A percentile compares a stretch with the other conserved stretches of the same genome.
These are phyloP conservation scores for Megaceryle torquata DNA, from an alignment of 2,113 vertebrate species.

Conservation along the genomic window DNA sequence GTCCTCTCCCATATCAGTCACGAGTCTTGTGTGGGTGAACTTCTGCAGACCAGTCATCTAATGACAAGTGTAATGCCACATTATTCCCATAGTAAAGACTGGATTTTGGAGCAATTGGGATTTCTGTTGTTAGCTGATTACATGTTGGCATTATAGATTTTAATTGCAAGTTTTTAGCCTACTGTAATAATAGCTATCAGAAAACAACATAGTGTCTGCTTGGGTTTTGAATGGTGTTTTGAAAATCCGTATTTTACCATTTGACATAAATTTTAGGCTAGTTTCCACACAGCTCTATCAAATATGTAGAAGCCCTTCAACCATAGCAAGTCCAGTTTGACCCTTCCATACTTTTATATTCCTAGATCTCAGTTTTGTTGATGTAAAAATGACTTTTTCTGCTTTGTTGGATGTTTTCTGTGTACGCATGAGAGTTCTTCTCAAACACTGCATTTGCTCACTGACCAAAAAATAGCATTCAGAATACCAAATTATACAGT, in stretches of 20 bases:
- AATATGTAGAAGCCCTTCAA: background rate
- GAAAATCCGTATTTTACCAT: background rate
- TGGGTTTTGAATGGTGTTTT: background rate
- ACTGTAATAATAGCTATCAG: background rate
- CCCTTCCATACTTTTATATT: background rate
- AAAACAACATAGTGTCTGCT: background rate
- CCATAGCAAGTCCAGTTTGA: background rate
- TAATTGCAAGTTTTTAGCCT: background rate
- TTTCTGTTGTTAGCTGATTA: background rate
- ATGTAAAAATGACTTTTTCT: conserved; percentile 63
- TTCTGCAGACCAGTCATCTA: background rate
- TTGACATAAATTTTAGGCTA: background rate
- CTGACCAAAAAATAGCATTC: conserved; percentile 68
- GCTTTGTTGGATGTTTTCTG: conserved; percentile 56
- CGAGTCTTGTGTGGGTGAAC: background rate
- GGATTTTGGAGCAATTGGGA: background rate
- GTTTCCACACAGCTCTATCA: background rate
- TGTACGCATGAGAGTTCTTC: conserved; percentile 43
- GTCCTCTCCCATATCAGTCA: background rate
- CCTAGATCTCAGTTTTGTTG: conserved; percentile 61
- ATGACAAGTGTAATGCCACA: background rate
- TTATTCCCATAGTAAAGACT: background rate
- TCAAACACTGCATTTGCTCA: conserved; percentile 69
- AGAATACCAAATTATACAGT: conserved; percentile 55
- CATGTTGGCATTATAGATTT: background rate